Evolutionary conservation across 2,797 vertebrate genomes (phyloP).

Genomic region (Acridotheres tristis): DNA sequence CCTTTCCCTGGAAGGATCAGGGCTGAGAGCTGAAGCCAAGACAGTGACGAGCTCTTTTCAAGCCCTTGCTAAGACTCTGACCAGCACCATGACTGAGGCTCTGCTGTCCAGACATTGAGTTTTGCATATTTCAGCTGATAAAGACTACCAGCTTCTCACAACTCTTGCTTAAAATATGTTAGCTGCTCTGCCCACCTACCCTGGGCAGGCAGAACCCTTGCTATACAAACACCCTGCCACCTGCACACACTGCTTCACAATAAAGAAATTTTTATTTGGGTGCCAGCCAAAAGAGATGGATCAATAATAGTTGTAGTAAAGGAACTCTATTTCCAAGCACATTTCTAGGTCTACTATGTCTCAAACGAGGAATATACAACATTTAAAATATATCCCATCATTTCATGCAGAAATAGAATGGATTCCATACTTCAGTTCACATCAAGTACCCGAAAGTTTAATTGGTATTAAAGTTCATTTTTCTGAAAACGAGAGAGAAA

Average conservation of each 20-base stretch:
- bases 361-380: neutral
- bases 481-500: neutral
- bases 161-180: neutral
- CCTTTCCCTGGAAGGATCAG: accelerated
- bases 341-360: neutral
- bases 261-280: neutral
- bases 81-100: neutral
- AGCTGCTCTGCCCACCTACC: neutral
- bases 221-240: neutral
- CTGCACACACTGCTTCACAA: neutral
- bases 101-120: neutral
- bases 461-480: neutral
- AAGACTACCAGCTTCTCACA: neutral
- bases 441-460: constrained; percentile 15
- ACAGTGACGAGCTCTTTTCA: neutral
- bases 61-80: neutral
- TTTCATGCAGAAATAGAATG: neutral
- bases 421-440: constrained; percentile 34
- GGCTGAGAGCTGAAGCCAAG: accelerated
- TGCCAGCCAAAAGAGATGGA: neutral
- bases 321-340: neutral
- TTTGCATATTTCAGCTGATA: neutral
- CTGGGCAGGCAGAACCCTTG: neutral
- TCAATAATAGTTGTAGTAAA: constrained; percentile 16
- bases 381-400: neutral